Evolutionary conservation across 2,797 vertebrate species (phyloP), one percentile per base, ranked within the genome.

Genomic region (Salarias fasciatus): DNA sequence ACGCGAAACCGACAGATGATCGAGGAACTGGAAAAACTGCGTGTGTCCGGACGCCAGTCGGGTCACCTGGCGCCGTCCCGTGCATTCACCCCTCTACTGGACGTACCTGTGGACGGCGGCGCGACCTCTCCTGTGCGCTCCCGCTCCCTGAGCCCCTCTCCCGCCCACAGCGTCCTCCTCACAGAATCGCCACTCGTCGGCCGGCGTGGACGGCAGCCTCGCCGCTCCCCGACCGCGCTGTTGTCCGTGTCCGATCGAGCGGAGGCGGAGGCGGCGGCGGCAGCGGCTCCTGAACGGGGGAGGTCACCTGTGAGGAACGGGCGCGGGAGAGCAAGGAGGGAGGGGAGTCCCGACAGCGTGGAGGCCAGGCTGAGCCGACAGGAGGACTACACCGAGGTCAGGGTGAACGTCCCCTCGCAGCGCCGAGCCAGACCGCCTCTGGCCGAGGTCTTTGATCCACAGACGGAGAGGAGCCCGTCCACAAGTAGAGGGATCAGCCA

Each of bases 101-200:
- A 98, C 0, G 90, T 98, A 75, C 95, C 95, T 53, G 93, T 99
- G 53, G 97, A 99, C 64, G 88, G 75, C 53, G 95, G 94, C 12
- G 1, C 85, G 43, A 78, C 79, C 33, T 75, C 74, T 13, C 28
- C 60, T 10, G 42, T 36, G 35, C 80, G 76, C 47, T 78, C 89
- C 29, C 88, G 62, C 44, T 51, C 93, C 8, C 47, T 83, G 2
- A 68, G 90, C 53, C 91, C 94, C n/a, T 82, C 12, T 2, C 57
- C 83, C 43, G 56, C 46, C 48, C 89, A 91, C 47, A 91, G 92
- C 80, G 92, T 93, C 89, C 77, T 92, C 36, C 89, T 94, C 66
- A 65, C 89, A 0, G 93, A 94, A 65, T 85, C 81, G 2, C 41
- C 71, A 2, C 62, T 77, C 49, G 75, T 63, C 74, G 62, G 62